Evolutionary conservation across 2,888 invertebrate species (phyloP).

Genomic region (Furcula furcula): DNA sequence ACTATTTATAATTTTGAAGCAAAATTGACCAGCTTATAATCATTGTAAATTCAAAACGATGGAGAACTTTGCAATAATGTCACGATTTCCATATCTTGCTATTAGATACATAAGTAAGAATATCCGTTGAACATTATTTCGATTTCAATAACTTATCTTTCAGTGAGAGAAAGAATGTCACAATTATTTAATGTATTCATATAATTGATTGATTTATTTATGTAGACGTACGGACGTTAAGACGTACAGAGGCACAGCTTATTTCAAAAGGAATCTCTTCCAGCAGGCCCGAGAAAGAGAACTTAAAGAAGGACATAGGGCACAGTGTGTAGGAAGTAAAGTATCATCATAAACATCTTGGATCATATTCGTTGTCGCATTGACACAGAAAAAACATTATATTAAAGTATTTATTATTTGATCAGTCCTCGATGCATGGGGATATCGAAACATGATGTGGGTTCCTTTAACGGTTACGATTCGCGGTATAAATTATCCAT

Average conservation of each 20-base stretch:
- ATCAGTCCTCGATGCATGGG: slow-evolving; percentile 22
- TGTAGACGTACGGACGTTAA: too few species aligned
- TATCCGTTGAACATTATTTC: too few species aligned
- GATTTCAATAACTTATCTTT: background rate
- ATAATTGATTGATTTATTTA: too few species aligned
- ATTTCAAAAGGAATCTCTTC: too few species aligned
- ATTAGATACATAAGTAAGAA: too few species aligned
- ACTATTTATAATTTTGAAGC: background rate
- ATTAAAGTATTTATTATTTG: slow-evolving; percentile 37
- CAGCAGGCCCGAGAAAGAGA: too few species aligned
- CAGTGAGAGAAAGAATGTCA: slow-evolving; percentile 4
- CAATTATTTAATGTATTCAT: slow-evolving; percentile 29
- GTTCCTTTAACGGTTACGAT: slow-evolving; percentile 22
- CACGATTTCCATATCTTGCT: too few species aligned
- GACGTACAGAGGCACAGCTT: too few species aligned
- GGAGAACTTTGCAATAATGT: background rate
- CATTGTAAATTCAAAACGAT: background rate
- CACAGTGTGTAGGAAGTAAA: too few species aligned
- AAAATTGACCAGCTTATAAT: background rate
- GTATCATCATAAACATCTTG: too few species aligned
- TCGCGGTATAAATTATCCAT: slow-evolving; percentile 39
- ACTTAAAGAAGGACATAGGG: too few species aligned
- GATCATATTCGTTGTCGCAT: slow-evolving; percentile 29
- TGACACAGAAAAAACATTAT: slow-evolving; percentile 43
- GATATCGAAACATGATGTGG: slow-evolving; percentile 14